Evolutionary conservation across 2,888 invertebrate genomes (phyloP).

Genomic region (Hyposoter didymator): DNA sequence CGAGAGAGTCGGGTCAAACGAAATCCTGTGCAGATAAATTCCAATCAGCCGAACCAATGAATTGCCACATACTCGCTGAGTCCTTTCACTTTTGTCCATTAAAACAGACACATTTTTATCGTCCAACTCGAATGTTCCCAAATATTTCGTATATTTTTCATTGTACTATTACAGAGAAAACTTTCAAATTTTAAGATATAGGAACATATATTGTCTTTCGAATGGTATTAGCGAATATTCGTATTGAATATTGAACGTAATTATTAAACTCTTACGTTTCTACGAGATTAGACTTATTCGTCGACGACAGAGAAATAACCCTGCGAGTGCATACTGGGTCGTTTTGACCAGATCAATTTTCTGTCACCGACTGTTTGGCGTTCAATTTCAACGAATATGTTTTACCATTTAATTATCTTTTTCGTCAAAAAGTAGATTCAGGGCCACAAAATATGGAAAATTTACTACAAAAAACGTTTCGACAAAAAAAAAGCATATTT

Average conservation of each 20-base stretch:
- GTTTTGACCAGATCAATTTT: too few species aligned
- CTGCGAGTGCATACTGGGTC: too few species aligned
- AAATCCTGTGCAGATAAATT: not conserved
- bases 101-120: constrained; percentile 10
- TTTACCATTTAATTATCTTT: too few species aligned
- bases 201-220: constrained; percentile 58
- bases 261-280: constrained; percentile 42
- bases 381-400: too few species aligned
- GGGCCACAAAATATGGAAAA: too few species aligned
- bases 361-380: too few species aligned
- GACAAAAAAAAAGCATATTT: too few species aligned
- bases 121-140: constrained; percentile 26
- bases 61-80: constrained; percentile 2
- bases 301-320: not conserved
- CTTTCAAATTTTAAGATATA: constrained; percentile 40
- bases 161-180: constrained; percentile 21
- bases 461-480: too few species aligned
- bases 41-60: not conserved
- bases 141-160: constrained; percentile 13
- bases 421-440: too few species aligned
- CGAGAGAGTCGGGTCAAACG: not conserved
- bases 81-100: not conserved
- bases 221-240: constrained; percentile 48
- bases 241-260: constrained; percentile 35
- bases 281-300: constrained; percentile 29